Evolutionary conservation across 2,797 vertebrate genomes (phyloP).

Genomic region (Mormyrops attenuatus): DNA sequence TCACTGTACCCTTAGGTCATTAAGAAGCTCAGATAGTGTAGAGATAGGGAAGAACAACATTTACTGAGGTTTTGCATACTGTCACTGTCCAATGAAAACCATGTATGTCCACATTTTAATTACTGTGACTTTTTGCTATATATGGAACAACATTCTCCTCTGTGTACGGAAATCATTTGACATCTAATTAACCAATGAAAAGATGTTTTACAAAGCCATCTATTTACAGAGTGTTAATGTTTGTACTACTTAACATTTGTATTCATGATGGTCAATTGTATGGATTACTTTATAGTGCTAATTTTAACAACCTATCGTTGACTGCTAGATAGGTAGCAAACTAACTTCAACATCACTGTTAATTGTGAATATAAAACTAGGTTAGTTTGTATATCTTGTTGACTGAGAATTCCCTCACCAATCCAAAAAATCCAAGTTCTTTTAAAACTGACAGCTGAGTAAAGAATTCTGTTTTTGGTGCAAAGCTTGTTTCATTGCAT

Average conservation of each 20-base stretch:
- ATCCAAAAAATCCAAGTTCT: background rate
- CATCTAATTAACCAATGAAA: background rate
- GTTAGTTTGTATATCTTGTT: background rate
- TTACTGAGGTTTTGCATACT: slow-evolving; percentile 10
- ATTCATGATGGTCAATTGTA: background rate
- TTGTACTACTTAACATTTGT: background rate
- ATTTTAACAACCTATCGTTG: background rate
- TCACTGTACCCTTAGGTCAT: slow-evolving; percentile 38
- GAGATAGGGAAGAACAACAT: slow-evolving; percentile 14
- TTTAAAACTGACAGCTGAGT: background rate
- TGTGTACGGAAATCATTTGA: background rate
- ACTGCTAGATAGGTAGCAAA: background rate
- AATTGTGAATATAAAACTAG: background rate
- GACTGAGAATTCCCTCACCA: background rate
- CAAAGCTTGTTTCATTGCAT: background rate
- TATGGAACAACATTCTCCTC: background rate
- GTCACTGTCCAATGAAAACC: background rate
- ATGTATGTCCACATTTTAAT: background rate
- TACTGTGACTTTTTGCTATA: background rate
- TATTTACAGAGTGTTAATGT: background rate
- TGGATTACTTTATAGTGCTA: background rate
- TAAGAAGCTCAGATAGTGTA: slow-evolving; percentile 35
- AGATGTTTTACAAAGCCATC: background rate
- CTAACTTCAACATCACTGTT: background rate
- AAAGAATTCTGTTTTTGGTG: background rate